Evolutionary conservation across 2,888 invertebrate species (phyloP), one percentile per base, ranked within the genome.

Genomic region (Caenorhabditis sp.): DNA sequence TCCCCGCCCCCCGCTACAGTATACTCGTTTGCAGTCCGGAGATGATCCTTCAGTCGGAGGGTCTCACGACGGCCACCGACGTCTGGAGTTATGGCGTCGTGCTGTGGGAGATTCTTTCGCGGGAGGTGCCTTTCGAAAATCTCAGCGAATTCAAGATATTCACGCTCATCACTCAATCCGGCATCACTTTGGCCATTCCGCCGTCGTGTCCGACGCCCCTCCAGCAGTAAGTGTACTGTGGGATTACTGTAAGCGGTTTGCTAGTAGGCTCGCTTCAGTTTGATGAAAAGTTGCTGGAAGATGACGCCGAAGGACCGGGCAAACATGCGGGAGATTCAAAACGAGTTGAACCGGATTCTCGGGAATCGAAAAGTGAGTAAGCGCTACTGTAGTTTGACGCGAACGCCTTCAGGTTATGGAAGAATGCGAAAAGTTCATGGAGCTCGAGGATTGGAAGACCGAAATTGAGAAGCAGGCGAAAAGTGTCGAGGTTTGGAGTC

Each of bases 81-180:
- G 86, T 86, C 6, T 86, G 86, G 86, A 82, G 82, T 52, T 86
- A 78, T 52, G 86, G 82, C 7, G 86, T 86, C 3, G 82, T 86
- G 7, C 65, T 86, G 1, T 86, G 86, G 86, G 86, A 86, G 59
- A 79, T 86, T 43, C 46, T 86, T n/a, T 82, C 85, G 4, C 61
- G 81, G 22, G 83, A 86, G 65, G 73, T 81, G 24, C 79, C 79
- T 9, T 78, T 68, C 43, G 73, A 77, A 41, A 84, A 85, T 43
- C 79, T 83, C 48, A 82, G 85, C 9, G 86, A 86, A 46, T 86
- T 82, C 53, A 79, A 82, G 45, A 86, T 86, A 52, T 86, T 85
- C 66, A 81, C 86, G 6, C 65, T 86, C 13, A 85, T 86, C 45
- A 80, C 86, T 5, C 85, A 86, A 41, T 70, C 80, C 32, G 85